These are phyloP conservation scores for Muntiacus muntjak DNA, from an alignment of 2,113 vertebrate species.

Conservation along the genomic window DNA sequence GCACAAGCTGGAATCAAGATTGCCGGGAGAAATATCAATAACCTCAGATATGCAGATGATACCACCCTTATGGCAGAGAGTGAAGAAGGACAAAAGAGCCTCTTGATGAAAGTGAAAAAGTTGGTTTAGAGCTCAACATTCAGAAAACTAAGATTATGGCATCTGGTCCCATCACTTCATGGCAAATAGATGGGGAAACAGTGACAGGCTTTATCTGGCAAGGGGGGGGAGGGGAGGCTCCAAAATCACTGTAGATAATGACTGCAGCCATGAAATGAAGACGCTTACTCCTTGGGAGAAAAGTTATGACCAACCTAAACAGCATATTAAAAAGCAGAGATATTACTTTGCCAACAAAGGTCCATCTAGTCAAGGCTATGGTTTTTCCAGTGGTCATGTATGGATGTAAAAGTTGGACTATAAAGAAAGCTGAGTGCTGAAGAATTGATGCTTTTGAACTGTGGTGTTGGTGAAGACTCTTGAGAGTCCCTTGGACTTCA, in stretches of 20 bases:
- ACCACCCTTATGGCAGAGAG: not conserved
- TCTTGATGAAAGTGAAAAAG: not conserved
- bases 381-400: not conserved
- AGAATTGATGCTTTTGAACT: not conserved
- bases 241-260: not conserved
- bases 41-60: not conserved
- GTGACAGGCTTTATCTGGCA: not conserved
- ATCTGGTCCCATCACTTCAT: not conserved
- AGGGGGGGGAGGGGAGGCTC: fast-evolving
- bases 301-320: not conserved
- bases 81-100: not conserved
- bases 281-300: not conserved
- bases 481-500: not conserved
- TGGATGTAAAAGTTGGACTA: not conserved
- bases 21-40: not conserved
- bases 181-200: not conserved
- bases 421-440: not conserved
- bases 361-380: not conserved
- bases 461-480: not conserved
- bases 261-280: not conserved
- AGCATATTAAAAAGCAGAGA: not conserved
- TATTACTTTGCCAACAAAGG: not conserved
- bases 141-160: not conserved
- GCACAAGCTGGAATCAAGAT: not conserved
- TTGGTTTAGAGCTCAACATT: not conserved